Evolutionary conservation across 2,888 invertebrate species (phyloP), one percentile per base, ranked within the genome.

Genomic region (Monoplex corrugatus): DNA sequence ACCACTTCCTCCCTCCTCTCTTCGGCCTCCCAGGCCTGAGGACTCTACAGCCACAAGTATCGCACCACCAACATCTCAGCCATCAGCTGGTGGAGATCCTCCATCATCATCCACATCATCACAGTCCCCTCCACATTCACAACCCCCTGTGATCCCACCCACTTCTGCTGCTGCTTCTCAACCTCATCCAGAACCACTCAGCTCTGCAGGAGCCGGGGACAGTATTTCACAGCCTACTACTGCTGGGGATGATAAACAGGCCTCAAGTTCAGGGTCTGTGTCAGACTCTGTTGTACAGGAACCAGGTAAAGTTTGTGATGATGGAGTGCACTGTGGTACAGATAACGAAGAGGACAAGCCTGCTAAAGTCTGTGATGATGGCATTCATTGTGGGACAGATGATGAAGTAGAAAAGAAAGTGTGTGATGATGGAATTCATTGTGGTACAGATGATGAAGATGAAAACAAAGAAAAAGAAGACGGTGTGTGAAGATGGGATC

Each of bases 271-370:
- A 32, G 43, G 28, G 35, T 2, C 78, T 80, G 78, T 28, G 2
- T 28, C 38, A 23, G 78, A 80, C 40, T 8, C 78, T 43, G 43
- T 8, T 50, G 10, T 19, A 13, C 43, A 23, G 40, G 43, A 80
- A 43, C 40, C 78, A 28, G n/a, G n/a, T n/a, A 78, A 78, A 43
- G 87, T 87, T 2, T 90, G 92, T 90, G 90, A 88, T 28, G 92
- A 93, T 92, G 93, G 93, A 78, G 90, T 92, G 75, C 92, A 93
- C 43, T 93, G 93, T 92, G 93, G 92, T 0, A 92, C 92, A 45
- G 92, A 92, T 89, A 91, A 92, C 89, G 91, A 92, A 82, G 90
- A 89, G 32, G 84, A 89, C 28, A 35, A 28, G 1, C 72, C 83
- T 10, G 84, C n/a, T 68, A 87, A 68, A 68, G 87, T 75, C 13